phyloP scores from a whole-genome alignment of 2,888 invertebrate species.

The Ypsolopha scabrella region DNA sequence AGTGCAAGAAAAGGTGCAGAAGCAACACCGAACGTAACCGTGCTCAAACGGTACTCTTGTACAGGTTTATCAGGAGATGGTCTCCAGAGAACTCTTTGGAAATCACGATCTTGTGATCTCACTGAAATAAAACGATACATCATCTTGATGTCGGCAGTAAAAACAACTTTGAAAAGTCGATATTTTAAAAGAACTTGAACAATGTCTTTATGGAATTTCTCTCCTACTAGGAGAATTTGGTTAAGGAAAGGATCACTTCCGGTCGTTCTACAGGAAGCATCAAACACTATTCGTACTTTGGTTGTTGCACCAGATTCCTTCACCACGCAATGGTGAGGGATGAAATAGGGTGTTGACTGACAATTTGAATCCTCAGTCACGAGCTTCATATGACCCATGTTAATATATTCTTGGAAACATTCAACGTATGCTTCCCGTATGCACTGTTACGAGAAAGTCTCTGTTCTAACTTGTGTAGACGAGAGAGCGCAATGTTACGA shows the following conservation, averaged over 20 bases:
- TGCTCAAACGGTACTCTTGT: constrained; percentile 2
- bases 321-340: too few species aligned
- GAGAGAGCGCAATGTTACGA: constrained; percentile 1
- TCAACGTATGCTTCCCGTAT: constrained; percentile 2
- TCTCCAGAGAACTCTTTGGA: constrained; percentile 1
- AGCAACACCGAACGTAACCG: constrained; percentile 2
- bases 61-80: constrained; percentile 2
- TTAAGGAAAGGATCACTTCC: too few species aligned
- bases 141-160: too few species aligned
- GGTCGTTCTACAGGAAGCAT: too few species aligned
- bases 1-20: constrained; percentile 3
- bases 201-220: too few species aligned
- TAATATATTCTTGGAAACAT: not conserved
- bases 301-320: not conserved
- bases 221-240: too few species aligned
- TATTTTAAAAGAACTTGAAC: too few species aligned
- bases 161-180: too few species aligned
- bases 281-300: too few species aligned
- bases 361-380: not conserved
- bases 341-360: not conserved
- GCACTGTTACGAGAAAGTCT: constrained; percentile 3
- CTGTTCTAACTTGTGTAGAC: constrained; percentile 3
- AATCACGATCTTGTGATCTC: not conserved
- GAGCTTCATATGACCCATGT: constrained; percentile 2
- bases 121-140: not conserved